Conservation (phyloP, 2,113 vertebrate species). For the Scartelaos histophorus region DNA sequence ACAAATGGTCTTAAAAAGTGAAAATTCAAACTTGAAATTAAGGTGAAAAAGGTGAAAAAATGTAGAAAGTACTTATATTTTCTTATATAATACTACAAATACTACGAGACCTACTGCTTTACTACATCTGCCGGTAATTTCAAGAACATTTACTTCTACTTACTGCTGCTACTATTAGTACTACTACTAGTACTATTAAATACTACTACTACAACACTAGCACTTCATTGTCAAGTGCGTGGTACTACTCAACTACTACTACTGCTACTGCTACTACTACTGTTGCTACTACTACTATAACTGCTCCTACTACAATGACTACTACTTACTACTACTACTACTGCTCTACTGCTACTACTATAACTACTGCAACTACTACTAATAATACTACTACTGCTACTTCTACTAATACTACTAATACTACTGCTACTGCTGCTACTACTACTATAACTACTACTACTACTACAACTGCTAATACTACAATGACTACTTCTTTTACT, state of each 20-base stretch:
- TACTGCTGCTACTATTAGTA: too few species aligned
- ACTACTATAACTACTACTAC: not conserved
- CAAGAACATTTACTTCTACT: not conserved
- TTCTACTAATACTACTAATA: too few species aligned
- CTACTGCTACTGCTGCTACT: too few species aligned
- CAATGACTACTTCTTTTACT: not conserved
- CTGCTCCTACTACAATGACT: not conserved
- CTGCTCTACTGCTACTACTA: too few species aligned
- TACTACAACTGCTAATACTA: not conserved
- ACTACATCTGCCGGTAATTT: not conserved
- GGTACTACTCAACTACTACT: not conserved
- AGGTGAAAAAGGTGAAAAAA: not conserved
- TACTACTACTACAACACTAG: too few species aligned
- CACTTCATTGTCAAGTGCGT: too few species aligned
- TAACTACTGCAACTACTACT: too few species aligned
- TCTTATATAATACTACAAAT: not conserved
- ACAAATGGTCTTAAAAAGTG: not conserved
- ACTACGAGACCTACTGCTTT: not conserved
- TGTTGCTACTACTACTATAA: not conserved
- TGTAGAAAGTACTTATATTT: not conserved
- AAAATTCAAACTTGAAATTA: not conserved
- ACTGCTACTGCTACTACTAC: not conserved
- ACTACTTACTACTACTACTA: not conserved
- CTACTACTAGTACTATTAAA: too few species aligned
- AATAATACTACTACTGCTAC: too few species aligned